These are phyloP conservation scores for Bemisia tabaci DNA, from an alignment of 1,140 invertebrate species.

Conservation along the genomic window DNA sequence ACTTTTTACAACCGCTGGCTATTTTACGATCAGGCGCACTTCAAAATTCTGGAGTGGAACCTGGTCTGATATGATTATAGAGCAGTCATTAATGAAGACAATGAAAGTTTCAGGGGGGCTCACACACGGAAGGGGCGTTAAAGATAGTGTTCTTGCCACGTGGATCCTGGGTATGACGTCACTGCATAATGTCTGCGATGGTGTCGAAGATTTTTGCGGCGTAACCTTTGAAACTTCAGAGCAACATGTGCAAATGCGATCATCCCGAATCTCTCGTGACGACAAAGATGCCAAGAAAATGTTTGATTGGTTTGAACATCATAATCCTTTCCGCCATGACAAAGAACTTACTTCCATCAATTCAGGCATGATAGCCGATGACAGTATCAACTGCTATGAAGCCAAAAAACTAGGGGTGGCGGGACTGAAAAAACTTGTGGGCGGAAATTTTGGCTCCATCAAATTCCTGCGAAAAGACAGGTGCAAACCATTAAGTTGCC, in stretches of 20 bases:
- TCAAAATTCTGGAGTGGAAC: constrained; percentile 27
- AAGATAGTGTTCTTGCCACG: constrained; percentile 28
- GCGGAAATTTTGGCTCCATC: constrained; percentile 12
- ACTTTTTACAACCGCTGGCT: constrained; percentile 16
- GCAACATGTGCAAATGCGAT: constrained; percentile 31
- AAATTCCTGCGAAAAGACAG: constrained; percentile 21
- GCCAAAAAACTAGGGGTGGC: constrained; percentile 27
- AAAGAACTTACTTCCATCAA: constrained; percentile 27
- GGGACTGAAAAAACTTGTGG: constrained; percentile 24
- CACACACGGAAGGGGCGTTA: constrained; percentile 25
- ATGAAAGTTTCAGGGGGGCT: constrained; percentile 32
- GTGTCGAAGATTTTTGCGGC: constrained; percentile 5
- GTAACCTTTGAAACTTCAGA: constrained; percentile 17
- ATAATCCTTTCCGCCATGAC: constrained; percentile 27
- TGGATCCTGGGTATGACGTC: constrained; percentile 26
- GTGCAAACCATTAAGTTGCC: constrained; percentile 18
- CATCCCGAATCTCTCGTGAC: constrained; percentile 29
- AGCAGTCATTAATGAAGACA: constrained; percentile 29
- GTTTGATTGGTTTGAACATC: constrained; percentile 26
- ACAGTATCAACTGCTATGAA: constrained; percentile 30
- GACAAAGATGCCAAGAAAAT: constrained; percentile 26
- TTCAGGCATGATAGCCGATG: constrained; percentile 27
- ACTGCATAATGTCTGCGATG: constrained; percentile 11
- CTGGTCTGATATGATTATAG: constrained; percentile 30
- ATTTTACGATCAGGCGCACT: constrained; percentile 29